Evolutionary conservation across 35 echinoderm and acorn worm genomes (phyloP), one percentile per base, ranked within the genome.

Genomic region (Amphiura filiformis): DNA sequence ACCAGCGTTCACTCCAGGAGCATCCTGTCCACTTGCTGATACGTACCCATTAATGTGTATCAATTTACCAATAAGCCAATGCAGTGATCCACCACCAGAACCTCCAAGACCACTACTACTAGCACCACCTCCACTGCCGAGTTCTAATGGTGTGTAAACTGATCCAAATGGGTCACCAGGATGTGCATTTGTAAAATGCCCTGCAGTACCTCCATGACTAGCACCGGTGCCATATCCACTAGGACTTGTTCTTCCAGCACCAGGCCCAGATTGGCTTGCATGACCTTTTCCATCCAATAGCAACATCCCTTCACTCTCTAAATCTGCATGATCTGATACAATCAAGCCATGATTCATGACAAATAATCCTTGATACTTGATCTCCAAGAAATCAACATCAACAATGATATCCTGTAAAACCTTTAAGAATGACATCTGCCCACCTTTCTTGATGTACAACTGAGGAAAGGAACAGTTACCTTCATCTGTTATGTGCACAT

Each of bases 391-490:
- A 41, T 87, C 87, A 56, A 90, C 90, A 75, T 90, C 52, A 13
- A 97, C 75, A 34, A 93, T 83, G 38, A 97, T 87, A 44, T 93
- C 91, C 32, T 89, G 38, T 33, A 33, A 23, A 31, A 93, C 76
- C 32, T 70, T 78, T 39, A 57, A 38, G 75, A 93, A 97, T 31
- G 87, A 85, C 9, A 97, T 77, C 56, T 41, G 70, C 56, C 94
- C 94, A 18, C 88, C 94, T 86, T 90, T 65, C 80, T 92, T 93
- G 80, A 97, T 84, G 75, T 75, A 90, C 18, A 97, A 15, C 36
- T 91, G 76, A 15, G 94, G 91, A n/a, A 97, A 42, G 38, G 94
- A 93, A 56, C 93, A 97, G 84, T 97, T 97, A 0, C 94, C 94
- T 78, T 97, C 84, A 1, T 89, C 87, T 40, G 94, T 86, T 35